These are phyloP conservation scores for Heliocidaris erythrogramma DNA, from an alignment of 35 echinoderm and acorn worm genomes.

Conservation along the genomic window DNA sequence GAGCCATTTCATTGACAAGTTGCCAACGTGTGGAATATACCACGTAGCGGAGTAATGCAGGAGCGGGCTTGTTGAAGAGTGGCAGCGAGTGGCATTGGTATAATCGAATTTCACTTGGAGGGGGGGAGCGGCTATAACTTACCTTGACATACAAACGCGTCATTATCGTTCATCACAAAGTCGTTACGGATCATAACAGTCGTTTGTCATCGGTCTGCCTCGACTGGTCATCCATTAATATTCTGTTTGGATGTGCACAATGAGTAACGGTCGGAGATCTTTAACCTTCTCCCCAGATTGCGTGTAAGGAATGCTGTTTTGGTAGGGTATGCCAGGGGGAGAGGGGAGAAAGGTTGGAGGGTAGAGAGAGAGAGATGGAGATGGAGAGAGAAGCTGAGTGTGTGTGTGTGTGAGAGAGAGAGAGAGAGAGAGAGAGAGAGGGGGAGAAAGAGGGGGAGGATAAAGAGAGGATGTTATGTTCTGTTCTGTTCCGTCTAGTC, in stretches of 20 bases:
- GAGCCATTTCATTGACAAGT: neutral
- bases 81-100: neutral
- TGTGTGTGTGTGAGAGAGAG: too few species aligned
- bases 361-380: too few species aligned
- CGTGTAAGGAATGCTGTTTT: neutral
- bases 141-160: neutral
- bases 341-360: too few species aligned
- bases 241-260: neutral
- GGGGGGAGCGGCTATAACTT: neutral
- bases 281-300: neutral
- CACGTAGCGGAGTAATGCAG: neutral
- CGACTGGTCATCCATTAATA: neutral
- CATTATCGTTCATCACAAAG: neutral
- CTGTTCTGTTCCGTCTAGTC: too few species aligned
- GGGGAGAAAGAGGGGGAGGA: too few species aligned
- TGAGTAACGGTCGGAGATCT: neutral
- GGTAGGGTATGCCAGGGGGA: neutral
- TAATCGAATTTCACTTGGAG: neutral
- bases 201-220: neutral
- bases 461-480: too few species aligned
- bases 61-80: neutral
- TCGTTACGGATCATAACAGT: slow-evolving; percentile 3
- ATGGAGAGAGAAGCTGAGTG: too few species aligned
- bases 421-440: too few species aligned
- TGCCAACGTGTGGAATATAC: neutral